Percentiles rank a stretch among this genome's conserved stretches.
phyloP scores from a whole-genome alignment of 2,888 invertebrate species.

The Thereva nobilitata region DNA sequence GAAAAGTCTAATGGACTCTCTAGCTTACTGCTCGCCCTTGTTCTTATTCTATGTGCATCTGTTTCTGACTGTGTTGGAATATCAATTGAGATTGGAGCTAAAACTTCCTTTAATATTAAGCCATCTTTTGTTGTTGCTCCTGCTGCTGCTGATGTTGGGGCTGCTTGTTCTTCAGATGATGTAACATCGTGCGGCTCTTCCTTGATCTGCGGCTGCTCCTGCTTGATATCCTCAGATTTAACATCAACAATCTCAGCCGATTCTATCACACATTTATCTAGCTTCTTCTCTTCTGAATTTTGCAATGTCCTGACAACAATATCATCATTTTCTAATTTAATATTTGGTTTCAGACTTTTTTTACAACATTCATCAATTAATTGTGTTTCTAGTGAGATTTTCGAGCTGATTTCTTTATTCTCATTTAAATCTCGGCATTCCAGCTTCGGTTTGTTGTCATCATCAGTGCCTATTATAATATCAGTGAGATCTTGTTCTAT shows the following conservation, averaged over 20 bases:
- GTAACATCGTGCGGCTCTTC: slow-evolving; percentile 34
- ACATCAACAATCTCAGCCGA: slow-evolving; percentile 7
- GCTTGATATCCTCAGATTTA: slow-evolving; percentile 34
- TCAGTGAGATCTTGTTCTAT: slow-evolving; percentile 36
- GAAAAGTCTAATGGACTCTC: slow-evolving; percentile 68
- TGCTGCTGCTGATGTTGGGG: slow-evolving; percentile 1
- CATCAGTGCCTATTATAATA: slow-evolving; percentile 36
- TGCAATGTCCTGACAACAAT: slow-evolving; percentile 5
- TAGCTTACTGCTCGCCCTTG: slow-evolving; percentile 70
- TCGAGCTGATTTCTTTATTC: slow-evolving; percentile 40
- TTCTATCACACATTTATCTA: slow-evolving; percentile 36
- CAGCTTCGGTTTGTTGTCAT: slow-evolving; percentile 7
- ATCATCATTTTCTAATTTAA: slow-evolving; percentile 23
- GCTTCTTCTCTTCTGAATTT: slow-evolving; percentile 16
- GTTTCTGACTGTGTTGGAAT: slow-evolving; percentile 67
- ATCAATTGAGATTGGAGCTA: slow-evolving; percentile 82
- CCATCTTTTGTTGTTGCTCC: slow-evolving; percentile 39
- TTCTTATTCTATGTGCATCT: slow-evolving; percentile 63
- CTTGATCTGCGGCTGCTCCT: slow-evolving; percentile 43
- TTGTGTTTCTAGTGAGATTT: slow-evolving; percentile 38
- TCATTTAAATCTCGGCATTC: slow-evolving; percentile 41
- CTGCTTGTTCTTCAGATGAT: background rate
- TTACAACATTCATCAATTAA: slow-evolving; percentile 41
- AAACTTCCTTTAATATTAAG: slow-evolving; percentile 57
- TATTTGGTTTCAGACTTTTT: slow-evolving; percentile 33